These are phyloP conservation scores for Augochlora pura DNA, from an alignment of 1,140 invertebrate species.

Conservation along the genomic window DNA sequence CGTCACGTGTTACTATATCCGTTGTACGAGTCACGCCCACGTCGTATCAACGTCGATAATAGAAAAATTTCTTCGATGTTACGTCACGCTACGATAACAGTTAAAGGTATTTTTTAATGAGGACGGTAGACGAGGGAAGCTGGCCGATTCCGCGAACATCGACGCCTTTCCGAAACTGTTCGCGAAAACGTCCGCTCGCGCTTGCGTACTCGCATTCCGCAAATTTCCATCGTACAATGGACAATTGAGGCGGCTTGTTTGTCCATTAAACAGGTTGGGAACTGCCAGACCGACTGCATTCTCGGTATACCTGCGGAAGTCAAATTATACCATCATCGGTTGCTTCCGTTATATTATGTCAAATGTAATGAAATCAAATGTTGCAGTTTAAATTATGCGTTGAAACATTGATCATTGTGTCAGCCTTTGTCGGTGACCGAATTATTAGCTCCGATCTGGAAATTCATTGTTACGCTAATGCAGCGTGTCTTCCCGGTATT, in stretches of 20 bases:
- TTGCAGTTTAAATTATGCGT: too few species aligned
- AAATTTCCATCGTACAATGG: neutral
- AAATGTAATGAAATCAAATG: too few species aligned
- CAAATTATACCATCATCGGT: neutral
- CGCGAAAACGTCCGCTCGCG: neutral
- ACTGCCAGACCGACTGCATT: neutral
- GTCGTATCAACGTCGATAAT: constrained; percentile 30
- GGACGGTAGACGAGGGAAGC: neutral
- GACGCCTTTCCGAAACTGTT: neutral
- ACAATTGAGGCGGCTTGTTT: neutral
- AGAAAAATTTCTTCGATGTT: constrained; percentile 29
- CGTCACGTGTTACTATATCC: constrained; percentile 17
- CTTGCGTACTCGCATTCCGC: neutral
- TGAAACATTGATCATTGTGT: too few species aligned
- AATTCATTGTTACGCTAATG: too few species aligned
- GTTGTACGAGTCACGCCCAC: constrained; percentile 5
- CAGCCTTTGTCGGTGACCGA: too few species aligned
- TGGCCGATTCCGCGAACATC: neutral
- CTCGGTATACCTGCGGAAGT: neutral
- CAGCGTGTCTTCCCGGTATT: too few species aligned
- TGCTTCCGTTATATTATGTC: too few species aligned
- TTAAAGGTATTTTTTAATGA: constrained; percentile 11
- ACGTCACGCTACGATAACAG: constrained; percentile 31
- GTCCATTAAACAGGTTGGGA: neutral
- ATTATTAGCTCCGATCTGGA: too few species aligned